Conservation (phyloP, 2,888 invertebrate genomes). For the Digitonthophagus gazella region DNA sequence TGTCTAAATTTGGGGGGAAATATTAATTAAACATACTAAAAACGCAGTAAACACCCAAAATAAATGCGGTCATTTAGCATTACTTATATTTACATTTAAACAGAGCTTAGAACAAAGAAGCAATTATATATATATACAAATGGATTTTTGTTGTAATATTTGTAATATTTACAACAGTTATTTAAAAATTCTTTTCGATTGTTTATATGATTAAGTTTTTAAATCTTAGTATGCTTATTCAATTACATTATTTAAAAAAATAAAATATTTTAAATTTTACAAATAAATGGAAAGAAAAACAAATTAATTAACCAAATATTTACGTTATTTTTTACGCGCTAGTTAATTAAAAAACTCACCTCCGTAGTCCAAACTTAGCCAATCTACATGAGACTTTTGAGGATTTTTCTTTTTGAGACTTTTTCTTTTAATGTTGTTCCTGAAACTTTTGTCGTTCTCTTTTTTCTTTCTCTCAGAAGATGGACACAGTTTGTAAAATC, state of each 20-base stretch:
- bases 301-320: not conserved
- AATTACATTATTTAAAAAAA: not conserved
- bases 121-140: not conserved
- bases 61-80: slow-evolving; percentile 12
- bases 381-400: slow-evolving; percentile 19
- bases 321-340: too few relatives aligned
- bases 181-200: too few relatives aligned
- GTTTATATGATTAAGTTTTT: not conserved
- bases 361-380: slow-evolving; percentile 24
- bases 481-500: slow-evolving; percentile 16
- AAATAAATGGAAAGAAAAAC: not conserved
- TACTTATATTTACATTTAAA: slow-evolving; percentile 19
- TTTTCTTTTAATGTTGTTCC: not conserved
- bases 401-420: slow-evolving; percentile 4
- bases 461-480: slow-evolving; percentile 7
- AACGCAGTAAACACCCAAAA: not conserved
- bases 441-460: not conserved
- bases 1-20: slow-evolving; percentile 19
- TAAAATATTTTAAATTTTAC: not conserved
- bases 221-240: not conserved
- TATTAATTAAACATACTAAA: too few relatives aligned
- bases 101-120: not conserved
- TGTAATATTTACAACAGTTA: not conserved
- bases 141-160: not conserved
- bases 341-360: too few relatives aligned